These are phyloP conservation scores for Pterocles gutturalis DNA, from an alignment of 2,113 vertebrate genomes.

Conservation along the genomic window DNA sequence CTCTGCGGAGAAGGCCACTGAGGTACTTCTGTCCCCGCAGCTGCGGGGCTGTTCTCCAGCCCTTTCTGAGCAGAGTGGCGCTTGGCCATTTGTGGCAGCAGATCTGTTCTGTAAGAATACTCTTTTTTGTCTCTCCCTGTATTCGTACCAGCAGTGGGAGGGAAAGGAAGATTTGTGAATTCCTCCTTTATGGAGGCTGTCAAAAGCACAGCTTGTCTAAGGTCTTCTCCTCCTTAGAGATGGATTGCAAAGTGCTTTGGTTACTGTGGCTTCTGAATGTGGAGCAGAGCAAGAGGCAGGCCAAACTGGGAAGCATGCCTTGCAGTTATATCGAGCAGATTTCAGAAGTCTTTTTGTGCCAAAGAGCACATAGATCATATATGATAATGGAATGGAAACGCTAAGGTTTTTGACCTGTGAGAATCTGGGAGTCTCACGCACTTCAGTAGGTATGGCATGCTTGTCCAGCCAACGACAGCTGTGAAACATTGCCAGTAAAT, in stretches of 20 bases:
- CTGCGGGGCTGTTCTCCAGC: accelerated
- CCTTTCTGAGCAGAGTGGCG: not conserved
- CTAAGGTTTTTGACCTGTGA: not conserved
- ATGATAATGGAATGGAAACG: accelerated
- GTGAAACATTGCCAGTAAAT: not conserved
- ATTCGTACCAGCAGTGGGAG: not conserved
- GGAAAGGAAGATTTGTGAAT: not conserved
- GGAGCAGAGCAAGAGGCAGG: not conserved
- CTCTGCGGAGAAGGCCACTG: conserved; percentile 83
- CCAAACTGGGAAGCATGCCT: too few relatives aligned
- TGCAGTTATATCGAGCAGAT: not conserved
- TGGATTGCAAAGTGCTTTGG: too few relatives aligned
- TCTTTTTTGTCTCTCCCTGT: not conserved
- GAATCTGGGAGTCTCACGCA: not conserved
- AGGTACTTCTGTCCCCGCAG: conserved; percentile 74
- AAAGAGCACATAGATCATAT: accelerated
- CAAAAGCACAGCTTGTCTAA: not conserved
- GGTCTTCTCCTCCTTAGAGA: not conserved
- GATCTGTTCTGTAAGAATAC: not conserved
- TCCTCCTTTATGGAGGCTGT: not conserved
- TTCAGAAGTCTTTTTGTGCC: not conserved
- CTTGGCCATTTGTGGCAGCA: not conserved
- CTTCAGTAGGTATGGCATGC: not conserved
- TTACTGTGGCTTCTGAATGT: not conserved
- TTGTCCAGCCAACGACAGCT: not conserved